A percentile compares a stretch with the other conserved stretches of the same genome.
These are phyloP conservation scores for Cercopithecus mona DNA, from an alignment of 2,113 vertebrate species.

Conservation along the genomic window DNA sequence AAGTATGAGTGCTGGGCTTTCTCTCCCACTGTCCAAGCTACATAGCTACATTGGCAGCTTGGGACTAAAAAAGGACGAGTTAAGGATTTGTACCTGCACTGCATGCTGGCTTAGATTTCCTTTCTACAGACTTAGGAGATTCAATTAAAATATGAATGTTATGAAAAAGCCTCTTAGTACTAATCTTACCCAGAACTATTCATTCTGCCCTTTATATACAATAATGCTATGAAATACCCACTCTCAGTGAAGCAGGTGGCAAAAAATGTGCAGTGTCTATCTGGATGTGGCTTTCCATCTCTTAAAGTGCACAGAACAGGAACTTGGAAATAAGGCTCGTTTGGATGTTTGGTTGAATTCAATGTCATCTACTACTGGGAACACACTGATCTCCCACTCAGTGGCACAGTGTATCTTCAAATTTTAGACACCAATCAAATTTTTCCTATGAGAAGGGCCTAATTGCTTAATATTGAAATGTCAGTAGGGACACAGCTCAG, in stretches of 20 bases:
- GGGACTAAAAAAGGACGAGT: constrained; percentile 16
- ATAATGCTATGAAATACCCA: neutral
- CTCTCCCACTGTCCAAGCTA: neutral
- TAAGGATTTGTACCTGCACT: constrained; percentile 23
- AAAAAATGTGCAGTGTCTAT: neutral
- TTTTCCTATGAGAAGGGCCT: neutral
- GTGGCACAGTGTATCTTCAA: neutral
- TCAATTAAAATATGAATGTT: constrained; percentile 55
- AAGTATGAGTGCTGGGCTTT: neutral
- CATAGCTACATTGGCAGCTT: neutral
- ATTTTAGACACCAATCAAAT: neutral
- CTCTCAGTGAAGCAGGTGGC: neutral
- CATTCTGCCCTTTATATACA: constrained; percentile 16
- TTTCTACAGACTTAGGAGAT: constrained; percentile 32
- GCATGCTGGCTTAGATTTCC: constrained; percentile 4
- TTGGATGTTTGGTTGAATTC: constrained; percentile 33
- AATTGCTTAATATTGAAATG: constrained; percentile 2
- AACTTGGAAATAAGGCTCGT: neutral
- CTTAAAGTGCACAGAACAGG: neutral
- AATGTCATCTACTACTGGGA: neutral
- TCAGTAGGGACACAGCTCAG: neutral
- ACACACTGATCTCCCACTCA: neutral
- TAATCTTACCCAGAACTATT: constrained; percentile 22
- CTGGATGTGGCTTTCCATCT: neutral
- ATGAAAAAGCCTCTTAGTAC: constrained; percentile 13